Conservation (phyloP, 2,113 vertebrate species). For the Vombatus ursinus region DNA sequence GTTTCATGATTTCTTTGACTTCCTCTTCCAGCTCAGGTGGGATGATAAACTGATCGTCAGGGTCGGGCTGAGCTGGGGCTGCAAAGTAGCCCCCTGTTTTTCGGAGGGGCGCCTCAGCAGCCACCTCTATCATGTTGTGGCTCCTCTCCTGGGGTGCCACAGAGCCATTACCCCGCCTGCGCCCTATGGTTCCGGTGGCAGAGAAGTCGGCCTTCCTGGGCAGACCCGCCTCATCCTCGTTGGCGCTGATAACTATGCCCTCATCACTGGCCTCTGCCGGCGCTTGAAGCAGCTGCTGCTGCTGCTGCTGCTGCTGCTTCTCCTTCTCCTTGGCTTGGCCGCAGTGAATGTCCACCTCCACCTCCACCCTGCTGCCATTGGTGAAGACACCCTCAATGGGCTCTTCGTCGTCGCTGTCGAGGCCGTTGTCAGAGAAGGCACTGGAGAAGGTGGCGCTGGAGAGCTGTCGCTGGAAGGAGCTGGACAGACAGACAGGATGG, state of each 20-base stretch:
- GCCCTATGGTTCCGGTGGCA: slow-evolving; percentile 82
- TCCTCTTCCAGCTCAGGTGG: slow-evolving; percentile 98
- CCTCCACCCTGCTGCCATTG: slow-evolving; percentile 96
- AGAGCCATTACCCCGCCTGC: slow-evolving; percentile 91
- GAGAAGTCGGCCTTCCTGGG: slow-evolving; percentile 78
- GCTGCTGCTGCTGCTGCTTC: slow-evolving; percentile 78
- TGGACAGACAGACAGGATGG: slow-evolving; percentile 88
- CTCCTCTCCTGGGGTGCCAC: slow-evolving; percentile 94
- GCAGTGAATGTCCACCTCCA: slow-evolving; percentile 96
- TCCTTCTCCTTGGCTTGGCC: slow-evolving; percentile 80
- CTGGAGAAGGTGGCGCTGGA: slow-evolving; percentile 98
- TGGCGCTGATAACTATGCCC: slow-evolving; percentile 85
- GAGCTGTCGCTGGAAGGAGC: slow-evolving; percentile 95
- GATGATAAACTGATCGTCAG: slow-evolving; percentile 98
- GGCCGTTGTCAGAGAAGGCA: slow-evolving; percentile 96
- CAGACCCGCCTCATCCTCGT: slow-evolving; percentile 81
- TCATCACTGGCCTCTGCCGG: slow-evolving; percentile 89
- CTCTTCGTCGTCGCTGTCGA: slow-evolving; percentile 98
- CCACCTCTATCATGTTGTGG: slow-evolving; percentile 97
- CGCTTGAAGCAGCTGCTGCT: slow-evolving; percentile 80
- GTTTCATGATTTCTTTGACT: slow-evolving; percentile 98
- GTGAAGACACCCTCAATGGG: slow-evolving; percentile 97
- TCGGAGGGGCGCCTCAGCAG: slow-evolving; percentile 90
- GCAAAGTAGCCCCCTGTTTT: slow-evolving; percentile 96
- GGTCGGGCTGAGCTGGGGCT: slow-evolving; percentile 95